Base-by-base conservation (phyloP, 2,797 vertebrate species). In the Manis javanica region DNA sequence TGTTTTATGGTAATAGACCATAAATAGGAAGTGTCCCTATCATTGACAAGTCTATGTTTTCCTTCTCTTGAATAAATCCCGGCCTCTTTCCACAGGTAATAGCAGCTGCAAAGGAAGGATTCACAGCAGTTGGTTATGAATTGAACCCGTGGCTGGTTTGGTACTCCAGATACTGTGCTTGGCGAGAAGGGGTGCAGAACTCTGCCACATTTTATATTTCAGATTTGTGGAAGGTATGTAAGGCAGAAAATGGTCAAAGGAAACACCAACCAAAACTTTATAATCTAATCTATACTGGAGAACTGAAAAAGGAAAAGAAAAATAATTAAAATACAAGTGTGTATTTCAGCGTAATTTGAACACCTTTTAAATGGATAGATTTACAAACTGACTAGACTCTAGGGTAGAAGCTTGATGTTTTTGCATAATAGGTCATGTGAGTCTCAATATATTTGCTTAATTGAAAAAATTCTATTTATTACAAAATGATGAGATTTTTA, bases 81-180 rank as follows among this genome's bases (percentile, higher is more conserved):
- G 24, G 7, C 42, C 83, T 91, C 75, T 96, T 71, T 82, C 84
- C 75, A 0, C 97, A 99, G 99, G 99, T 99, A 91, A 99, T 99
- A 34, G 99, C 99, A 87, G 99, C 99, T 97, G 99, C 99, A 74
- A 99, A 99, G 97, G 98, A 90, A 71, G 99, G 99, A 0, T 99
- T 99, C 97, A 97, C 96, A 94, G 99, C 99, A 0, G 99, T 99
- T 0, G 99, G 99, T 68, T 99, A 99, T 95, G 99, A 99, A 92
- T 97, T 99, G 97, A 99, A 99, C 97, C 99, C 99, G 0, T 99
- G 99, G 99, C 98, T 99, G 77, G 99, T 99, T 59, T 99, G 99
- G 99, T 99, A 99, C 95, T 99, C 99, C 68, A 99, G 99, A 77
- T 99, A 99, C 94, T 97, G 97, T 26, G 99, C 99, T 12, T 99